Conservation (phyloP, 2,113 vertebrate species). For the Myodes glareolus region DNA sequence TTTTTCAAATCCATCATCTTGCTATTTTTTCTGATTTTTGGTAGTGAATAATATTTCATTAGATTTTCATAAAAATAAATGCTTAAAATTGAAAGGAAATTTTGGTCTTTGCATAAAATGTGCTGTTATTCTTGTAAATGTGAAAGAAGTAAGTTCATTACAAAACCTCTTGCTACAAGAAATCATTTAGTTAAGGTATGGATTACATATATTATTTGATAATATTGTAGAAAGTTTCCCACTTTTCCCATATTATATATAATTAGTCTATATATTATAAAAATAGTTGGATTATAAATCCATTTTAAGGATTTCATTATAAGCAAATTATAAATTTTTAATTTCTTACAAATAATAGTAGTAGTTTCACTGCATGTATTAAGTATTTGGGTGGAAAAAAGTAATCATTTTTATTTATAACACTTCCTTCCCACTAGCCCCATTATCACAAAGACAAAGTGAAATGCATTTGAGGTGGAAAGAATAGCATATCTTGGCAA, state of each 20-base stretch:
- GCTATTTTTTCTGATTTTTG: constrained; percentile 12
- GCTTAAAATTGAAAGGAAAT: constrained; percentile 47
- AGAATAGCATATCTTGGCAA: constrained; percentile 81
- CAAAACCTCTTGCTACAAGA: neutral
- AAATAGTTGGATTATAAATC: constrained; percentile 42
- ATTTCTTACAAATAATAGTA: constrained; percentile 69
- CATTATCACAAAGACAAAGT: constrained; percentile 79
- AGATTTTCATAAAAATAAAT: neutral
- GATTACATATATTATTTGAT: neutral
- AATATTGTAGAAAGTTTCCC: neutral
- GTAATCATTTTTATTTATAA: constrained; percentile 79
- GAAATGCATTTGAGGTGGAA: constrained; percentile 83
- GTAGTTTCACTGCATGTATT: constrained; percentile 76
- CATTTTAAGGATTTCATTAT: neutral
- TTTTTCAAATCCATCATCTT: neutral
- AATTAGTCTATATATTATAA: constrained; percentile 15
- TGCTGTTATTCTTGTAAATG: neutral
- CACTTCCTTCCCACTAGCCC: constrained; percentile 53
- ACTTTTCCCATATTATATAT: constrained; percentile 26
- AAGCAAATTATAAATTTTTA: constrained; percentile 53
- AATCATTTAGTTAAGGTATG: neutral
- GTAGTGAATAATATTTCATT: neutral
- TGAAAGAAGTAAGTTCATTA: constrained; percentile 6
- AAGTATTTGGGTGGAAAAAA: constrained; percentile 76
- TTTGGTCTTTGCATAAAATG: neutral